These are phyloP conservation scores for Pollimyrus isidori DNA, from an alignment of 2,113 vertebrate genomes.

Conservation along the genomic window DNA sequence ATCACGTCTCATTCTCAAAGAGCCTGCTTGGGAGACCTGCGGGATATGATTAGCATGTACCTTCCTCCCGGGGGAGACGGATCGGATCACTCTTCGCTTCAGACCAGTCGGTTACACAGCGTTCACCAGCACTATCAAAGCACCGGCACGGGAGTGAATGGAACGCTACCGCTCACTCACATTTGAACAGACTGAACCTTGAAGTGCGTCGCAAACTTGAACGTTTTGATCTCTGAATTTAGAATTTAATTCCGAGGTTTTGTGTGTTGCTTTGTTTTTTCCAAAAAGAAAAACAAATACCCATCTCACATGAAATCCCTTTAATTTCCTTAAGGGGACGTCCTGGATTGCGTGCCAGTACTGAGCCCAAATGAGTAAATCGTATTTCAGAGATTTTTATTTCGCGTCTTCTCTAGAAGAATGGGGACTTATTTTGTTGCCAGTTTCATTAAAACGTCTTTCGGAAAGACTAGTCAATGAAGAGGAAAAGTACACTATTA, in stretches of 20 bases:
- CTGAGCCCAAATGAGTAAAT: conserved; percentile 49
- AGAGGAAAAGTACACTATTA: conserved; percentile 52
- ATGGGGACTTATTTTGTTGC: conserved; percentile 63
- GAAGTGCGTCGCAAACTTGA: conserved; percentile 64
- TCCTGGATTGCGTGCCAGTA: conserved; percentile 49
- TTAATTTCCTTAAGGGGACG: conserved; percentile 44
- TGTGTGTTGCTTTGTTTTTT: conserved; percentile 23
- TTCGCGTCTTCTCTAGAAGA: conserved; percentile 59
- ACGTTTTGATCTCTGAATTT: conserved; percentile 56
- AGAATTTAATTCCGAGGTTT: conserved; percentile 38
- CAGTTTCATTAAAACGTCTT: conserved; percentile 61
- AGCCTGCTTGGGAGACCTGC: conserved; percentile 91
- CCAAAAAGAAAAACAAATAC: neutral
- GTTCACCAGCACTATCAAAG: conserved; percentile 96
- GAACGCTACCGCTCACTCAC: conserved; percentile 93
- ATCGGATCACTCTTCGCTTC: conserved; percentile 79
- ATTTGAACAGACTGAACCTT: conserved; percentile 63
- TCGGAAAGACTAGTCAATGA: conserved; percentile 50
- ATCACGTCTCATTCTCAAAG: conserved; percentile 92
- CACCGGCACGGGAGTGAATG: conserved; percentile 85
- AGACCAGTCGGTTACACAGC: conserved; percentile 84
- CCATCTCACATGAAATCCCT: conserved; percentile 45
- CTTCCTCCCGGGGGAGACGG: conserved; percentile 91
- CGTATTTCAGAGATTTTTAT: conserved; percentile 51
- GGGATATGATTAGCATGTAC: conserved; percentile 99